Percentiles rank a stretch among this genome's conserved stretches.
These are phyloP conservation scores for Samia ricini DNA, from an alignment of 1,140 invertebrate genomes.

Conservation along the genomic window DNA sequence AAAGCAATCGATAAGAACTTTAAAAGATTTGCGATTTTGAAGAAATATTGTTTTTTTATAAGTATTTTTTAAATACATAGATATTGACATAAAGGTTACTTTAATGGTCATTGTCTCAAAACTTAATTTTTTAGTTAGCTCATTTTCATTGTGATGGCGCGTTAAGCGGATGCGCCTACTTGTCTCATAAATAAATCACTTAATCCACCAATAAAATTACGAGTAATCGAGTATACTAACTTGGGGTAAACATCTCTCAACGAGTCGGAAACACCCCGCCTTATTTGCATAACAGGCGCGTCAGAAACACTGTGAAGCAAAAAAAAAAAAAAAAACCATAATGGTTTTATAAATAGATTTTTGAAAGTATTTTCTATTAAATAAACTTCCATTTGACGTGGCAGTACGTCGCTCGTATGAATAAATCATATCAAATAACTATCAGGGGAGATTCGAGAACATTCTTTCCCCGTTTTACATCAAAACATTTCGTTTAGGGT, in stretches of 20 bases:
- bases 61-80: too few relatives aligned
- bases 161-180: background rate
- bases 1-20: too few relatives aligned
- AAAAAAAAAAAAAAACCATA: constrained; percentile 40
- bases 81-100: too few relatives aligned
- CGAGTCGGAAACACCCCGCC: constrained; percentile 28
- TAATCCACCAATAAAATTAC: constrained; percentile 33
- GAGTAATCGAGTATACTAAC: constrained; percentile 44
- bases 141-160: too few relatives aligned
- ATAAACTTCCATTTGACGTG: constrained; percentile 67
- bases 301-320: constrained; percentile 53
- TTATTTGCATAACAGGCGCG: constrained; percentile 59
- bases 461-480: constrained; percentile 42
- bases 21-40: too few relatives aligned
- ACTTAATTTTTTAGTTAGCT: too few relatives aligned
- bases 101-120: too few relatives aligned
- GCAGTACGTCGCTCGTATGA: constrained; percentile 54
- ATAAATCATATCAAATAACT: constrained; percentile 75
- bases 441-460: constrained; percentile 55
- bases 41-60: too few relatives aligned
- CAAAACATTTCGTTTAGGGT: constrained; percentile 41
- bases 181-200: constrained; percentile 1
- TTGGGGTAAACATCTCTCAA: constrained; percentile 47
- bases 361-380: constrained; percentile 69
- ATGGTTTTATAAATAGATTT: constrained; percentile 73